Percentiles rank a stretch among this genome's conserved stretches.
Evolutionary conservation across 2,888 invertebrate genomes (phyloP).

Genomic region (Dyspetes luteomarginatus): DNA sequence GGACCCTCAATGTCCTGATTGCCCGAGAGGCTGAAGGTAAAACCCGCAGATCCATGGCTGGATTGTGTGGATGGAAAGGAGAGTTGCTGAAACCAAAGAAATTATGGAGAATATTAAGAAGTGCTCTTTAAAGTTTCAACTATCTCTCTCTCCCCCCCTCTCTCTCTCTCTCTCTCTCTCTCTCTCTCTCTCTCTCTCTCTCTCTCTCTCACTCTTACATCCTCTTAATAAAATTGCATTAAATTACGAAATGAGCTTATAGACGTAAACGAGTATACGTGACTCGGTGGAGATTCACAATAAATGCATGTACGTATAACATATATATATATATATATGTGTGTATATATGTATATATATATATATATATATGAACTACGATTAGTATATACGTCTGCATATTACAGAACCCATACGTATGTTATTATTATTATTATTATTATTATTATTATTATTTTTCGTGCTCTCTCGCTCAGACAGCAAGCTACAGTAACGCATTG

Average conservation of each 20-base stretch:
- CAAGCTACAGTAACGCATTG: constrained; percentile 30
- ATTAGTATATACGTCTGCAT: constrained; percentile 7
- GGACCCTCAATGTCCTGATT: constrained; percentile 92
- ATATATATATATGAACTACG: not conserved
- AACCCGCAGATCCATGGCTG: constrained; percentile 85
- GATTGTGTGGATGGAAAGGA: constrained; percentile 88
- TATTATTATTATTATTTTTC: constrained; percentile 24
- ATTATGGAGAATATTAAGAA: constrained; percentile 12
- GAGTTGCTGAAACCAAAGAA: constrained; percentile 86
- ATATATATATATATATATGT: constrained; percentile 9
- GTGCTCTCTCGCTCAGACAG: constrained; percentile 4
- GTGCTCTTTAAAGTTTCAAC: constrained; percentile 45
- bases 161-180: constrained; percentile 69
- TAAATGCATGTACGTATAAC: too few species aligned
- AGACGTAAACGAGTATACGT: constrained; percentile 58
- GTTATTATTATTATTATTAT: too few species aligned
- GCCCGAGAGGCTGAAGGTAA: constrained; percentile 91
- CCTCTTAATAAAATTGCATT: constrained; percentile 71
- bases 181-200: constrained; percentile 70
- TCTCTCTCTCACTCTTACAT: constrained; percentile 69
- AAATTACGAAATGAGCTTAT: constrained; percentile 72
- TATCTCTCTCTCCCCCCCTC: constrained; percentile 69
- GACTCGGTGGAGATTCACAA: constrained; percentile 47
- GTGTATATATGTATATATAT: not conserved
- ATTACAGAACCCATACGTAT: too few species aligned